Conservation (phyloP, 2,113 vertebrate species). For the Chascanopsetta lugubris region DNA sequence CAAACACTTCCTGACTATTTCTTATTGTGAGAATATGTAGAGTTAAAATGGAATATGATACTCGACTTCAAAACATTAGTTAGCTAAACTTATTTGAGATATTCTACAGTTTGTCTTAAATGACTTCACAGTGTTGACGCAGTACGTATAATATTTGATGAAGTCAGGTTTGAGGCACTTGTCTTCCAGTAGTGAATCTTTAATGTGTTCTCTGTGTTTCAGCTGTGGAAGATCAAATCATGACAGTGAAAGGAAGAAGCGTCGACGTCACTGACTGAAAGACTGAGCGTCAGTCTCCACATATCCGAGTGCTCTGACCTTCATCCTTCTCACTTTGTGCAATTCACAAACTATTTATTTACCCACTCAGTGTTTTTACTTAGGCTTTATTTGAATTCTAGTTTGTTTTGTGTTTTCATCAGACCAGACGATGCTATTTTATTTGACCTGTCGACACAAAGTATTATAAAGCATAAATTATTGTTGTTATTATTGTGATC, state of each 20-base stretch:
- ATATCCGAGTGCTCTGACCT: conserved; percentile 81
- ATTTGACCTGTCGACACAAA: conserved; percentile 57
- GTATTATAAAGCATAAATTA: conserved; percentile 58
- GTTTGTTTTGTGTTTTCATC: conserved; percentile 66
- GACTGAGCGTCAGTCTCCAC: conserved; percentile 64
- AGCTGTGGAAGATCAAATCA: conserved; percentile 99
- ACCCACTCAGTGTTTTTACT: conserved; percentile 85
- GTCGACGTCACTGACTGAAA: conserved; percentile 38
- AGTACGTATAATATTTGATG: no score
- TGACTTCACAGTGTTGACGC: no score
- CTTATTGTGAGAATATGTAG: no score
- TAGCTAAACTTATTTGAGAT: no score
- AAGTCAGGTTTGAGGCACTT: no score
- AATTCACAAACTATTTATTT: conserved; percentile 96
- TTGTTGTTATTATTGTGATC: conserved; percentile 48
- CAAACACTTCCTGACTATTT: no score
- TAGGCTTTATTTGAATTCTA: conserved; percentile 77
- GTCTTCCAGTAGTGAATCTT: no score
- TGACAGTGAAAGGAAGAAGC: conserved; percentile 76
- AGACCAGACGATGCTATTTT: conserved; percentile 60
- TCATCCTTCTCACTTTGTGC: conserved; percentile 87
- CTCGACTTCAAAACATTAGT: no score
- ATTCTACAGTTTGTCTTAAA: no score
- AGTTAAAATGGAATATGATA: no score
- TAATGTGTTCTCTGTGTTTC: conserved; percentile 51